Conservation (phyloP, 92 coral and sea anemone species). For the Zoanthus solanderi region DNA sequence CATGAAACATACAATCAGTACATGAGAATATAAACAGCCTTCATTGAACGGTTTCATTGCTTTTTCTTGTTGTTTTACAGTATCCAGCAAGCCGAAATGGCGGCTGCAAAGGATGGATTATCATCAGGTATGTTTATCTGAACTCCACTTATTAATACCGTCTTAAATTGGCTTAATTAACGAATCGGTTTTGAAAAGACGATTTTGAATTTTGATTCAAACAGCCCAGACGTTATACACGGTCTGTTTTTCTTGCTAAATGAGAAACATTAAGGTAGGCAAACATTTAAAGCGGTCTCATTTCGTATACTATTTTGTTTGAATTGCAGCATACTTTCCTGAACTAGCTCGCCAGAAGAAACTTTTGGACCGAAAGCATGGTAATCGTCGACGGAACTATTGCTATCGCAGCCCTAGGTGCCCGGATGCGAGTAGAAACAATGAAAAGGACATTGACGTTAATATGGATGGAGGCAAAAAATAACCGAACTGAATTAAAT, state of each 20-base stretch:
- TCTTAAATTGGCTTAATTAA: background rate
- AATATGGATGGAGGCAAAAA: background rate
- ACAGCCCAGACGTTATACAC: too few relatives aligned
- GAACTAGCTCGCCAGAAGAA: constrained; percentile 95
- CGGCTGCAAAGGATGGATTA: constrained; percentile 90
- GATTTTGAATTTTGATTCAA: too few relatives aligned
- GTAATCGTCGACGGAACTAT: constrained; percentile 69
- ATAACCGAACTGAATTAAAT: background rate
- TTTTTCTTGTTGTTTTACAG: constrained; percentile 49
- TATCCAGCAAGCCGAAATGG: constrained; percentile 96
- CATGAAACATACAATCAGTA: too few relatives aligned
- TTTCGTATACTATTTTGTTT: background rate
- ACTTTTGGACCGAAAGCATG: constrained; percentile 83
- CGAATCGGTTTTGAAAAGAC: too few relatives aligned
- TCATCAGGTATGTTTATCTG: constrained; percentile 77
- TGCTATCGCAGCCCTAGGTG: constrained; percentile 66
- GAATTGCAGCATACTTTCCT: constrained; percentile 84
- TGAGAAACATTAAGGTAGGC: too few relatives aligned
- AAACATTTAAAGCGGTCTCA: background rate
- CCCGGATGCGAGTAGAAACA: background rate
- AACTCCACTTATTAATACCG: background rate
- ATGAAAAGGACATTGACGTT: constrained; percentile 28
- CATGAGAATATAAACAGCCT: too few relatives aligned
- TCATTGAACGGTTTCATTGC: background rate
- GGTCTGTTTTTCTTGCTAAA: too few relatives aligned